phyloP scores from a whole-genome alignment of 2,113 vertebrate genomes.

The Chelonoidis abingdonii region DNA sequence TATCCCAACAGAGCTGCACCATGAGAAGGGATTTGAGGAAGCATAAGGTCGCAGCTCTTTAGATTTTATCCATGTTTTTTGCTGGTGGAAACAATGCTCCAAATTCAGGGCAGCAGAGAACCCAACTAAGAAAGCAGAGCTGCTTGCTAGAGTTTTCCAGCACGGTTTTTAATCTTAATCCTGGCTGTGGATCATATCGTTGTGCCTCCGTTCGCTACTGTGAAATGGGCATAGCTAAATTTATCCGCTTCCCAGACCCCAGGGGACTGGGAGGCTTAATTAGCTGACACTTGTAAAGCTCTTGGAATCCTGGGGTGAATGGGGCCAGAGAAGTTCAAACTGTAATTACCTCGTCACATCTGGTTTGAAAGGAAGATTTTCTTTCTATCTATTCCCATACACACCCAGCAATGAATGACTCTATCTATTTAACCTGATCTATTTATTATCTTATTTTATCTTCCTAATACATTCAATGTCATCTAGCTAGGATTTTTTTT shows the following conservation, averaged over 20 bases:
- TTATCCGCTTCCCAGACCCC: not conserved
- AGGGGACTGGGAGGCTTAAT: not conserved
- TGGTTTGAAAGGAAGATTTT: constrained; percentile 44
- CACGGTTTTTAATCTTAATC: not conserved
- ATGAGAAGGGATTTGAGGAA: not conserved
- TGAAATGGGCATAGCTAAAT: not conserved
- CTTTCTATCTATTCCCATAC: constrained; percentile 7
- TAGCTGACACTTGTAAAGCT: not conserved
- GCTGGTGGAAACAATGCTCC: fast-evolving
- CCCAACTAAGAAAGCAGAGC: not conserved
- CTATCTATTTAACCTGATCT: constrained; percentile 20
- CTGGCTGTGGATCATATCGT: not conserved
- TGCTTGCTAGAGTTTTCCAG: not conserved
- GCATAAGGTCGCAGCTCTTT: not conserved
- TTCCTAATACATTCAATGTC: constrained; percentile 40
- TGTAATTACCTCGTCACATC: constrained; percentile 48
- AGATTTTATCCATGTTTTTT: not conserved
- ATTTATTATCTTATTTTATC: constrained; percentile 53
- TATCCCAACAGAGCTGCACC: fast-evolving
- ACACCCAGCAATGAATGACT: not conserved
- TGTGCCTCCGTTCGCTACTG: not conserved
- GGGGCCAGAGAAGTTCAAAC: constrained; percentile 23
- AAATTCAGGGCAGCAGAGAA: fast-evolving
- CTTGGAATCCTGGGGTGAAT: constrained; percentile 17
- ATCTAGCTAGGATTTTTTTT: constrained; percentile 29